Conservation (phyloP, 2,888 invertebrate species). For the Harmothoe impar region DNA sequence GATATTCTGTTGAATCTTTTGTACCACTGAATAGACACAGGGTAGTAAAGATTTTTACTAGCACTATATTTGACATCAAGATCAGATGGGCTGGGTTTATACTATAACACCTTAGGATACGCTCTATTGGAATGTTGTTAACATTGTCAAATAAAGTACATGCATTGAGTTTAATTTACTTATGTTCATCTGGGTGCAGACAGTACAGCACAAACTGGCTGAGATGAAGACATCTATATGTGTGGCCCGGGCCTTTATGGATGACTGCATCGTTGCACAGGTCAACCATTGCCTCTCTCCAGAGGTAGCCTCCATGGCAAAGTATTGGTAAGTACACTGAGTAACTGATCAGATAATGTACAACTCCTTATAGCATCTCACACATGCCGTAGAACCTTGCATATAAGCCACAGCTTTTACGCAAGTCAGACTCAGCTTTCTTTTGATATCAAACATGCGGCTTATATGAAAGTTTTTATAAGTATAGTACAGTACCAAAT, state of each 20-base stretch:
- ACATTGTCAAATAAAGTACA: not conserved
- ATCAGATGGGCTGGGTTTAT: not conserved
- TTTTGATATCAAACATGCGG: too few species aligned
- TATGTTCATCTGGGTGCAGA: slow-evolving; percentile 74
- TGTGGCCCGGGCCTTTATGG: slow-evolving; percentile 83
- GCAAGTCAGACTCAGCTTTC: too few species aligned
- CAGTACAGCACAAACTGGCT: slow-evolving; percentile 84
- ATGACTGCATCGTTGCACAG: slow-evolving; percentile 83
- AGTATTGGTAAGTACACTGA: slow-evolving; percentile 81
- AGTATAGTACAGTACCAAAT: too few species aligned
- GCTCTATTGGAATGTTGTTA: too few species aligned
- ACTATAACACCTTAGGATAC: not conserved
- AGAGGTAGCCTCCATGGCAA: slow-evolving; percentile 84
- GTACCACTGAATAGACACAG: too few species aligned
- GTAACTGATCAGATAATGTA: not conserved
- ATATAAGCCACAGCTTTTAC: too few species aligned
- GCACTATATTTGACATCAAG: not conserved
- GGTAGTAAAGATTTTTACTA: too few species aligned
- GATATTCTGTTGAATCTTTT: too few species aligned
- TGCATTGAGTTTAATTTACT: slow-evolving; percentile 69
- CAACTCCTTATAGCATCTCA: too few species aligned
- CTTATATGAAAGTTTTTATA: too few species aligned
- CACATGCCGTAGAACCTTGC: too few species aligned
- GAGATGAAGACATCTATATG: slow-evolving; percentile 84
- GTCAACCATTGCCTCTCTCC: slow-evolving; percentile 79